Base-by-base conservation (phyloP, 2,888 invertebrate species). In the Abrostola triplasia region DNA sequence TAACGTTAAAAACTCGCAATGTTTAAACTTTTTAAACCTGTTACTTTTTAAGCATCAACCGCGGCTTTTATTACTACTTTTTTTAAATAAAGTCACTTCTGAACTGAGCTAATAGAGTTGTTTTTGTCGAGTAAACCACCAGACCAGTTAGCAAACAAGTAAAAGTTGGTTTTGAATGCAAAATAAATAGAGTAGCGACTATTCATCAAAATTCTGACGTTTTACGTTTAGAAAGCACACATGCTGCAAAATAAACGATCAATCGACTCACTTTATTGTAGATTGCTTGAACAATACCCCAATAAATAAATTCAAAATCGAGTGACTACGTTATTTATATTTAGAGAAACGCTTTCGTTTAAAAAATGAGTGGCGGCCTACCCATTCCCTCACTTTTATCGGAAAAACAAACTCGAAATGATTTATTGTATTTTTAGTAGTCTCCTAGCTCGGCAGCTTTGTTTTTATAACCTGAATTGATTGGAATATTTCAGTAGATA, bases 381-480 rank as follows among this genome's bases (percentile, higher is more conserved):
- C 41, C 44, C 12, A 48, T 7, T 24, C 44, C 44, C 49, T 64
- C 51, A 73, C 44, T 70, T 64, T 60, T 35, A 63, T 51, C 42
- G 50, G 36, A 61, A 57, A 59, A 12, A 13, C 54, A 48, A 68
- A 71, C 49, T 24, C 10, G 5, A 70, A 57, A 64, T 51, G 54
- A 41, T 41, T 36, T 37, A 48, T 12, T 55, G 48, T 56, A 64
- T 64, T 59, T 67, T 58, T 13, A 12, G n/a, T 12, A 47, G 13
- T 42, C 12, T 13, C 44, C 24, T 9, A 52, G 38, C 24, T 44
- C 10, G 4, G 10, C 10, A 13, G 37, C 24, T 24, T 41, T 62
- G 62, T 72, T 42, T 70, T 57, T 67, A 10, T 73, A 72, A 57
- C 49, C 56, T 44, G 62, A 70, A 54, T 70, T 57, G 49, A 48